Conservation (phyloP, 2,888 invertebrate genomes). For the Orchesella flavescens region DNA sequence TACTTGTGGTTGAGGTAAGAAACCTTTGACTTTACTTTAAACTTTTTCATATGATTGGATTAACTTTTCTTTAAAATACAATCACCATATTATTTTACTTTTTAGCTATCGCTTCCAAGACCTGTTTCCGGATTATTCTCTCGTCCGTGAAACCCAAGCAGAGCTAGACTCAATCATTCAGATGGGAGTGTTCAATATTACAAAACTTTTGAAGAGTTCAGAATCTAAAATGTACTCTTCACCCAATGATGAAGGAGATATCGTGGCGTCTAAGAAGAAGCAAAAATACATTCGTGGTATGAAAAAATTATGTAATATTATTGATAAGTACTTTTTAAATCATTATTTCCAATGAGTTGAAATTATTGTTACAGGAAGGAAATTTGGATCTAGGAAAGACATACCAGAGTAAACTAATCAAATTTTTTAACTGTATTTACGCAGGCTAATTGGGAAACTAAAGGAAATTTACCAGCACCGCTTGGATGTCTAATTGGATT, state of each 20-base stretch:
- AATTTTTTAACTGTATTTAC: no score
- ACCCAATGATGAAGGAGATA: slow-evolving; percentile 58
- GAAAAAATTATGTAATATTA: no score
- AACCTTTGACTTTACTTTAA: slow-evolving; percentile 73
- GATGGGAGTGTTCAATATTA: slow-evolving; percentile 88
- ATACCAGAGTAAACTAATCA: background rate
- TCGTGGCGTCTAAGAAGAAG: background rate
- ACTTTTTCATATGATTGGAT: slow-evolving; percentile 73
- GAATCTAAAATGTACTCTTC: slow-evolving; percentile 74
- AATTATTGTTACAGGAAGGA: slow-evolving; percentile 1
- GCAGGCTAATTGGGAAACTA: no score
- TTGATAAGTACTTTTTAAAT: no score
- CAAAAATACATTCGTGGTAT: slow-evolving; percentile 47
- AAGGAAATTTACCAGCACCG: no score
- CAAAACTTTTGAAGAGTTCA: slow-evolving; percentile 79
- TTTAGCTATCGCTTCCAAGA: slow-evolving; percentile 93
- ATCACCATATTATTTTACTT: no score
- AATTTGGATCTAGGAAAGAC: background rate
- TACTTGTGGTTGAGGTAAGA: slow-evolving; percentile 95
- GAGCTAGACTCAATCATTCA: slow-evolving; percentile 93
- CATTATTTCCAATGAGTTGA: no score
- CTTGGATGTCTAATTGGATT: no score
- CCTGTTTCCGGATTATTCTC: slow-evolving; percentile 86
- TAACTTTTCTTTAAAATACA: slow-evolving; percentile 73
- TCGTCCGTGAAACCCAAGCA: slow-evolving; percentile 87